Evolutionary conservation across 2,888 invertebrate genomes (phyloP), one percentile per base, ranked within the genome.

Genomic region (Spisula subtruncata): DNA sequence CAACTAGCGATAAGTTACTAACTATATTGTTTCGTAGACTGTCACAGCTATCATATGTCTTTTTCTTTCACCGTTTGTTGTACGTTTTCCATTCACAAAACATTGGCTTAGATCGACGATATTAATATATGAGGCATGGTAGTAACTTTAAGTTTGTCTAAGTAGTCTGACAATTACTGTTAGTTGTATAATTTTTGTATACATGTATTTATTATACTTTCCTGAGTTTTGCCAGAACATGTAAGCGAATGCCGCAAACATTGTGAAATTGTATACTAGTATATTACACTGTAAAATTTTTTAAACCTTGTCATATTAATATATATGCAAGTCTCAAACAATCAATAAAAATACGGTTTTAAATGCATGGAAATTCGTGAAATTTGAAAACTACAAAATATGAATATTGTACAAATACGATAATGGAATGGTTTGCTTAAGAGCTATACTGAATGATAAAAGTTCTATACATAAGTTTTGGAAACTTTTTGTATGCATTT

Each of bases 21-120:
- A 16, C 16, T 10, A 32, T 18, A 8, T 75, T 75, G 16, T 2
- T 32, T 14, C 35, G 18, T 35, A 14, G 32, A 75, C 12, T 14
- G 41, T 41, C 14, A 5, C 10, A 14, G 29, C 14, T 71, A 71
- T 71, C 32, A 71, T 29, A 16, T 71, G 32, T 71, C 71, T 32
- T 32, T 29, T 32, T 71, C 75, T 75, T 35, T 32, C 4, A 12
- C 75, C 12, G 14, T 75, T 75, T 35, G 35, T 75, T 32, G 29
- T 35, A 75, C 29, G 32, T 75, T 32, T 75, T 75, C 25, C 75
- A 75, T 75, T 75, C 75, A 75, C 18, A 75, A 75, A 75, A 75
- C 35, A 32, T 75, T 75, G 66, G 8, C n/a, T 25, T 25, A 66
- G 25, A 25, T 66, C 25, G n/a, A 25, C 51, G 51, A 25, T n/a